These are phyloP conservation scores for Theocolax elegans DNA, from an alignment of 1,140 invertebrate genomes.

Conservation along the genomic window DNA sequence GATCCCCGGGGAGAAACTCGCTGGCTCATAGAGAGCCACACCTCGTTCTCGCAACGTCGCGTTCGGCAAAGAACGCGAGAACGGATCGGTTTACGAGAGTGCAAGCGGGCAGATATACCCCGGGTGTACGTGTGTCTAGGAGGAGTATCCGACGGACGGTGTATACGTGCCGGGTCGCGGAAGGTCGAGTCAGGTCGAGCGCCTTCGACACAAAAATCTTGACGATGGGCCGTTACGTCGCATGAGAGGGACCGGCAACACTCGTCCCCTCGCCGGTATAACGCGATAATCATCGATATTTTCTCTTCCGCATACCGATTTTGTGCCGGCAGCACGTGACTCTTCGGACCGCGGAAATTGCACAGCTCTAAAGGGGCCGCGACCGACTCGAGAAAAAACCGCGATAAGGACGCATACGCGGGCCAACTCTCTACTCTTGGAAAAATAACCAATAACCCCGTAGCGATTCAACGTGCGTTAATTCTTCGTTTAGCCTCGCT, in stretches of 20 bases:
- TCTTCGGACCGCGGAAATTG: conserved; percentile 58
- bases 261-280: not conserved
- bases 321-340: conserved; percentile 58
- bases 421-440: not conserved
- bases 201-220: not conserved
- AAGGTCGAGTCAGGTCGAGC: not conserved
- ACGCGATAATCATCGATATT: conserved; percentile 65
- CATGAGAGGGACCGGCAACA: not conserved
- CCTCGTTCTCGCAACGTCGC: conserved; percentile 19
- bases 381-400: conserved; percentile 60
- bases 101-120: too few relatives aligned
- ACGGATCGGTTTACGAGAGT: not conserved
- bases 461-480: too few relatives aligned
- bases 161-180: conserved; percentile 9
- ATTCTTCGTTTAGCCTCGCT: too few relatives aligned
- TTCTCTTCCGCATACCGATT: conserved; percentile 66
- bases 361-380: conserved; percentile 44
- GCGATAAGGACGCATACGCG: conserved; percentile 52
- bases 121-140: conserved; percentile 9
- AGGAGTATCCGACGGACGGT: conserved; percentile 1
- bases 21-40: conserved; percentile 14
- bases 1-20: too few relatives aligned
- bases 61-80: not conserved
- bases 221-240: conserved; percentile 6
- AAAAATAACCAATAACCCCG: too few relatives aligned